Percentiles rank a stretch among this genome's conserved stretches.
Evolutionary conservation across 2,113 vertebrate species (phyloP).

Genomic region (Coracopsis vasa): DNA sequence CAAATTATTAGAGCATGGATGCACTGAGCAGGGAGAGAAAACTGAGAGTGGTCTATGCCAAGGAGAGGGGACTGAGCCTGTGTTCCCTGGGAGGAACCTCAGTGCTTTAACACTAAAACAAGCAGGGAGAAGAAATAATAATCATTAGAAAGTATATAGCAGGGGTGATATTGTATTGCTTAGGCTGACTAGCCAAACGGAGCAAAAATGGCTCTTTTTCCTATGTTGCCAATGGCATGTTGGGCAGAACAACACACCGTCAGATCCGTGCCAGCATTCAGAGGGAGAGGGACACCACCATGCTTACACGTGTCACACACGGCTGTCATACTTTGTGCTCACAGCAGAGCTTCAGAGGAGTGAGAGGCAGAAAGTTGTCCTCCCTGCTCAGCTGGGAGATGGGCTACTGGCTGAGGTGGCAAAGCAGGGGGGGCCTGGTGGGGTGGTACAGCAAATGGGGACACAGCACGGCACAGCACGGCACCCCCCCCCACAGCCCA

Average conservation of each 20-base stretch:
- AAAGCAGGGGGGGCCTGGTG: background rate
- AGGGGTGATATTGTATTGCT: background rate
- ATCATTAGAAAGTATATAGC: background rate
- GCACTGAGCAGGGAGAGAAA: background rate
- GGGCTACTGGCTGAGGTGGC: background rate
- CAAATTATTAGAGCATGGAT: background rate
- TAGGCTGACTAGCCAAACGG: background rate
- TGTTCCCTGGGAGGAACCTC: background rate
- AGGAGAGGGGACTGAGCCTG: background rate
- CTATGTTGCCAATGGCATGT: background rate
- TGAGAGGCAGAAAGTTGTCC: background rate
- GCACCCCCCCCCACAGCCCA: background rate
- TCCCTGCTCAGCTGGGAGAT: background rate
- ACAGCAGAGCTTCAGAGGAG: background rate
- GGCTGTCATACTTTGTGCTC: background rate
- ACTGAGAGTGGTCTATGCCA: no score
- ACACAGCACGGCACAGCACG: rapidly evolving
- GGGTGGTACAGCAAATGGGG: background rate
- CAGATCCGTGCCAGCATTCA: background rate
- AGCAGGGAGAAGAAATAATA: background rate
- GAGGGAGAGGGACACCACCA: background rate
- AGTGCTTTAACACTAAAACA: background rate
- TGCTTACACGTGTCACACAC: rapidly evolving
- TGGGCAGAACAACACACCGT: background rate
- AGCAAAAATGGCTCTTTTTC: background rate